A percentile compares a stretch with the other conserved stretches of the same genome.
These are phyloP conservation scores for Stichopus chloronotus DNA, from an alignment of 35 echinoderm and acorn worm genomes.

Conservation along the genomic window DNA sequence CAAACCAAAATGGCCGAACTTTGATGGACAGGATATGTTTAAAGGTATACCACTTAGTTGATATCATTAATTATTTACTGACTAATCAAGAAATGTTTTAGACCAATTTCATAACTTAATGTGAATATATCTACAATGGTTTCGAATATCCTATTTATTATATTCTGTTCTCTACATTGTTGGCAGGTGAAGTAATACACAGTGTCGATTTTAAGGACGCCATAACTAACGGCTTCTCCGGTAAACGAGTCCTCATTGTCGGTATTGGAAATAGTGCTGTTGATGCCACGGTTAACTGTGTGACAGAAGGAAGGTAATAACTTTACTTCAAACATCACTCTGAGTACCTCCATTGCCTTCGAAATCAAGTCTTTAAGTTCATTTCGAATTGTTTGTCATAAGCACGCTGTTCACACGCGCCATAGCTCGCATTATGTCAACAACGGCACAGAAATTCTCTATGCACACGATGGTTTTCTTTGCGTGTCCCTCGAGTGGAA, in stretches of 20 bases:
- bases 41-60: slow-evolving; percentile 68
- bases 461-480: too few species aligned
- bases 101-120: neutral
- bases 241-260: slow-evolving; percentile 87
- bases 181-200: slow-evolving; percentile 87
- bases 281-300: slow-evolving; percentile 82
- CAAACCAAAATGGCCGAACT: slow-evolving; percentile 77
- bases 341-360: neutral
- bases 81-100: neutral
- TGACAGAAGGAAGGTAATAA: slow-evolving; percentile 64
- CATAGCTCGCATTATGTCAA: too few species aligned
- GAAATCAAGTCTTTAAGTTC: too few species aligned
- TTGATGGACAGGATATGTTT: slow-evolving; percentile 84
- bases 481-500: too few species aligned
- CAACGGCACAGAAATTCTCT: too few species aligned
- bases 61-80: neutral
- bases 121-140: neutral
- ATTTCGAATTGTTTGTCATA: too few species aligned
- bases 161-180: neutral
- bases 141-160: neutral
- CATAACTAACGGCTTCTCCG: slow-evolving; percentile 75
- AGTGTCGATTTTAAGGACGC: slow-evolving; percentile 91
- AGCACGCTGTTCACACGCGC: too few species aligned
- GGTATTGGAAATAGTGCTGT: slow-evolving; percentile 98
- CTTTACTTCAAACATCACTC: neutral